phyloP scores from a whole-genome alignment of 2,113 vertebrate genomes.

The human region GRCh38 chr5:17122001-17122500 shows the following conservation, averaged over 20 bases:
- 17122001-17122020: neutral
- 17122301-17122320: neutral
- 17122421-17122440: neutral
- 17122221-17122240: neutral
- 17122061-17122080: neutral
- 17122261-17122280: rapidly evolving
- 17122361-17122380: neutral
- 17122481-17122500: neutral
- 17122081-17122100: neutral
- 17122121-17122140: neutral
- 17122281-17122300: neutral
- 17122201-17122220: neutral
- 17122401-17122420: neutral
- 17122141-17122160: rapidly evolving
- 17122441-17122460: neutral
- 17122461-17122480: neutral
- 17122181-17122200: rapidly evolving
- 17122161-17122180: too few species aligned
- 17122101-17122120: neutral
- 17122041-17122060: neutral
- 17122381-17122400: neutral
- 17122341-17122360: neutral
- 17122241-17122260: neutral
- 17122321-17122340: neutral
- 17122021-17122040: neutral